A percentile compares a stretch with the other conserved stretches of the same genome.
Conservation (phyloP, 2,113 vertebrate genomes). For the Melanerpes formicivorus region DNA sequence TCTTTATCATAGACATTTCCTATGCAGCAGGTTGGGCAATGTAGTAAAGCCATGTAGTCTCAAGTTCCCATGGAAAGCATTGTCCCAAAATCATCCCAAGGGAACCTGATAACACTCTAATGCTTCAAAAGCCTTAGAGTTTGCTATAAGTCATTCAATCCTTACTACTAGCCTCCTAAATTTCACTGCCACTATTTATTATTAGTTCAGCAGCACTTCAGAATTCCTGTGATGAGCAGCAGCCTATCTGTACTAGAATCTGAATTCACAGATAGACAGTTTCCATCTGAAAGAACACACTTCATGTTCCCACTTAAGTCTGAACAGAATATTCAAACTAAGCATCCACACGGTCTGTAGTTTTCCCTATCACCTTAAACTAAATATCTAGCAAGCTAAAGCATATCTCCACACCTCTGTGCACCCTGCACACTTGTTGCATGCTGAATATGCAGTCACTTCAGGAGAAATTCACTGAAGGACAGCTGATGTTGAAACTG, state of each 20-base stretch:
- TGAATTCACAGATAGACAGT: background rate
- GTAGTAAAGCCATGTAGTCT: accelerated
- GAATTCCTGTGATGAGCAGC: background rate
- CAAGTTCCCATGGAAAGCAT: background rate
- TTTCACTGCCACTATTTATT: background rate
- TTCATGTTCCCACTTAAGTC: background rate
- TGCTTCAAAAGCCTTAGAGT: background rate
- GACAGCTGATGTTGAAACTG: background rate
- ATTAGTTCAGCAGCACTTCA: background rate
- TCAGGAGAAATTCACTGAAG: background rate
- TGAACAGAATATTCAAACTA: background rate
- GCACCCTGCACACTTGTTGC: no score
- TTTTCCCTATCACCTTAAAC: background rate
- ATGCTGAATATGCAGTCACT: background rate
- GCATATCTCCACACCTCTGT: background rate
- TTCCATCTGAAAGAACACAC: background rate
- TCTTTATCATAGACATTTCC: background rate
- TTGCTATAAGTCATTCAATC: background rate
- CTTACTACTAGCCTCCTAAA: background rate
- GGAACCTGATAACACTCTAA: background rate
- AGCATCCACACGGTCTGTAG: background rate
- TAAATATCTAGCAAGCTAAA: background rate
- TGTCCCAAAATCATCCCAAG: background rate
- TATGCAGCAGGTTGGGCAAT: background rate
- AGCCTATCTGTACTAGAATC: background rate